Conservation (phyloP, 1,140 invertebrate genomes). For the Philopotamus ludificatus region DNA sequence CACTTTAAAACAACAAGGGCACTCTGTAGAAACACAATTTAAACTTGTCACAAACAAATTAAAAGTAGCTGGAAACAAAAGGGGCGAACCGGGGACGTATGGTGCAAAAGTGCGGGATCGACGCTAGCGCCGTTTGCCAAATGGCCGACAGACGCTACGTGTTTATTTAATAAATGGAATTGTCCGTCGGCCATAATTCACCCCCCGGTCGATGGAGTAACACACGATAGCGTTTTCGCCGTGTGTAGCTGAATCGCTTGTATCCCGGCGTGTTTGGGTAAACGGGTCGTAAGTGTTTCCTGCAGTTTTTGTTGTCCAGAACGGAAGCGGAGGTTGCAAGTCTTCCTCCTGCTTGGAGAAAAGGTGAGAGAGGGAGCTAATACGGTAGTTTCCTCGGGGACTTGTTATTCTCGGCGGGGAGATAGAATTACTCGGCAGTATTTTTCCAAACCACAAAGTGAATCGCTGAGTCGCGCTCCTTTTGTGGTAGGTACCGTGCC, state of each 20-base stretch:
- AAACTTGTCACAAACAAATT: neutral
- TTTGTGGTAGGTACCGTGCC: neutral
- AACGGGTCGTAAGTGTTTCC: neutral
- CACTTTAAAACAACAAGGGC: neutral
- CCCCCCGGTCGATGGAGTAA: too few relatives aligned
- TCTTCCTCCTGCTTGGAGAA: neutral
- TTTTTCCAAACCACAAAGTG: slow-evolving; percentile 13
- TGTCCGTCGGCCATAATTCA: too few relatives aligned
- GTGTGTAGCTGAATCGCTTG: too few relatives aligned
- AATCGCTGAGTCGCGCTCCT: slow-evolving; percentile 1
- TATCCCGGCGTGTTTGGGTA: neutral
- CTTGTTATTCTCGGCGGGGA: slow-evolving; percentile 1
- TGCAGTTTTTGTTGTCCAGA: neutral
- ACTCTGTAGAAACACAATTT: neutral
- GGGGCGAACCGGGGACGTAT: neutral
- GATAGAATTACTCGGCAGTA: slow-evolving; percentile 11
- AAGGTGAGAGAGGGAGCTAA: neutral
- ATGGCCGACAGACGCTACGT: too few relatives aligned
- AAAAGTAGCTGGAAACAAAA: neutral
- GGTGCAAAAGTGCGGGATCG: too few relatives aligned
- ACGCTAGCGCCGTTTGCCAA: too few relatives aligned
- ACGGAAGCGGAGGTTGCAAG: neutral
- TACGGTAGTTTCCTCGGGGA: slow-evolving; percentile 11
- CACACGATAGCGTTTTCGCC: too few relatives aligned
- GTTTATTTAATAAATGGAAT: too few relatives aligned